phyloP scores from a whole-genome alignment of 2,113 vertebrate species.

The Brachirus orientalis region DNA sequence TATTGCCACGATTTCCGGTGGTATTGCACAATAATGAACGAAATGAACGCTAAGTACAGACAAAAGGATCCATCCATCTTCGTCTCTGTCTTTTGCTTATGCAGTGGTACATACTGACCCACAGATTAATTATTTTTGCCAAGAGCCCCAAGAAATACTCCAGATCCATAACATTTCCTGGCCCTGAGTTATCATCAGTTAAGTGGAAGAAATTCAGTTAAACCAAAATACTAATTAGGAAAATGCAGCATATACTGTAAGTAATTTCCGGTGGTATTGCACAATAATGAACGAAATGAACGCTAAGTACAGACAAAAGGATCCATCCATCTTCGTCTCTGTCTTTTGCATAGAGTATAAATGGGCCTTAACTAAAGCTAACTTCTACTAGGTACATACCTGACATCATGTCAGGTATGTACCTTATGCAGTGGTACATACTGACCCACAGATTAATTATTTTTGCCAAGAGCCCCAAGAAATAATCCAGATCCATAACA shows the following conservation, averaged over 20 bases:
- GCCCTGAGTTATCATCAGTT: conserved; percentile 15
- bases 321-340: no score
- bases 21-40: no score
- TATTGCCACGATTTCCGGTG: no score
- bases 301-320: no score
- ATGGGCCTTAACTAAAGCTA: no score
- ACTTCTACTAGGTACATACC: neutral
- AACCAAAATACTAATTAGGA: conserved; percentile 6
- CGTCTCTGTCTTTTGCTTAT: neutral
- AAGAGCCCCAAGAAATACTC: conserved; percentile 12
- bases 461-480: conserved; percentile 19
- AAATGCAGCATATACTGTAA: conserved; percentile 12
- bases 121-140: conserved; percentile 39
- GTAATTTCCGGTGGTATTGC: no score
- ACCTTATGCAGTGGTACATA: no score
- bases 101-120: no score
- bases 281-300: no score
- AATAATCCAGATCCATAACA: conserved; percentile 1
- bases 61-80: no score
- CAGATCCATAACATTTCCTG: neutral
- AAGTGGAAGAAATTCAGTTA: conserved; percentile 33
- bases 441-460: conserved; percentile 40
- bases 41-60: no score
- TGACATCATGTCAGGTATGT: neutral
- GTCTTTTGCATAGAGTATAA: no score